Evolutionary conservation across 2,797 vertebrate genomes (phyloP).

Genomic region (Oreochromis grahami): DNA sequence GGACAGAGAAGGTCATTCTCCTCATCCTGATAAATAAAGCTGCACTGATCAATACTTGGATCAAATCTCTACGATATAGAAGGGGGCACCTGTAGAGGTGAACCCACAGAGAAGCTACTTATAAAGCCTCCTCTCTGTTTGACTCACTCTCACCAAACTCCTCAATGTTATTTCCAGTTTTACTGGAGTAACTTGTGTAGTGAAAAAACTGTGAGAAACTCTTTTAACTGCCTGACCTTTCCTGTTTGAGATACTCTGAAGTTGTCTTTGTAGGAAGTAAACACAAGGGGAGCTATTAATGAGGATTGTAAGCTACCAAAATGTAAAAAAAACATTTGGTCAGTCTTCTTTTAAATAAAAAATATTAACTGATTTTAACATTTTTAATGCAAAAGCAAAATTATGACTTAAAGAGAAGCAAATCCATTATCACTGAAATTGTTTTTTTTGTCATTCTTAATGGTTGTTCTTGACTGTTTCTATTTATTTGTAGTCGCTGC

Average conservation of each 20-base stretch:
- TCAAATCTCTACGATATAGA: not conserved
- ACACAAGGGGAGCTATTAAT: not conserved
- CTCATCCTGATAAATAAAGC: not conserved
- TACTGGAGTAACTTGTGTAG: not conserved
- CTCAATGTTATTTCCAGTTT: not conserved
- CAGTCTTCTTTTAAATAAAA: not conserved
- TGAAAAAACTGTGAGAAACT: not conserved
- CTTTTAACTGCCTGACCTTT: not conserved
- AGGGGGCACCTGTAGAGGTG: not conserved
- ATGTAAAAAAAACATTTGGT: fast-evolving
- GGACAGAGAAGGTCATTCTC: not conserved
- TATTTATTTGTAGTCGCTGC: not conserved
- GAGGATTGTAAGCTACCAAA: not conserved
- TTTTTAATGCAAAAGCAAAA: not conserved
- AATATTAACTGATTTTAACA: not conserved
- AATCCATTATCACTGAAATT: not conserved
- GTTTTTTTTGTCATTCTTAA: fast-evolving
- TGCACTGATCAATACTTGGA: not conserved
- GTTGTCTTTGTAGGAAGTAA: not conserved
- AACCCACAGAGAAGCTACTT: not conserved
- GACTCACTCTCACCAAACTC: not conserved
- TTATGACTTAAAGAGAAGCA: not conserved
- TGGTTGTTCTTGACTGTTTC: not conserved
- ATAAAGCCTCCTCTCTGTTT: not conserved
- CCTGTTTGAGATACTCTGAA: not conserved